Evolutionary conservation across 2,888 invertebrate genomes (phyloP).

Genomic region (Trypoxylon attenuatum): DNA sequence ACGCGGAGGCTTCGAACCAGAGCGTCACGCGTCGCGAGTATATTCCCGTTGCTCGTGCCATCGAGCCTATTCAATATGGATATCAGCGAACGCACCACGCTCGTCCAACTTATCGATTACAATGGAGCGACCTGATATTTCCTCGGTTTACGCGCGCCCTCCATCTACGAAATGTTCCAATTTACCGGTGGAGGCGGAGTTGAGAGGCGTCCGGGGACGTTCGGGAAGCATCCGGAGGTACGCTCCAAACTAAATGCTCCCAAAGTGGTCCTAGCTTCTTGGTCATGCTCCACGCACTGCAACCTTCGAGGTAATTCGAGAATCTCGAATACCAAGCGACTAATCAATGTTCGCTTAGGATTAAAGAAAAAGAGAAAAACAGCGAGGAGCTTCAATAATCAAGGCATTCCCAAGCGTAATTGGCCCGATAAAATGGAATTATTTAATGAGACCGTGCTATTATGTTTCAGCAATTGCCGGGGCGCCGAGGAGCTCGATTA

Average conservation of each 20-base stretch:
- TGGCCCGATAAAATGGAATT: constrained; percentile 35
- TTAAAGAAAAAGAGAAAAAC: background rate
- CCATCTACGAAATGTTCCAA: background rate
- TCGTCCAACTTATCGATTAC: constrained; percentile 35
- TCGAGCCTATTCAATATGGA: constrained; percentile 60
- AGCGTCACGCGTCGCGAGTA: constrained; percentile 44
- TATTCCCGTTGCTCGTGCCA: constrained; percentile 58
- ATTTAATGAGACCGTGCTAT: constrained; percentile 29
- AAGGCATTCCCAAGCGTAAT: constrained; percentile 41
- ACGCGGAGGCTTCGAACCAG: constrained; percentile 45
- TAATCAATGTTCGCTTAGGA: too few relatives aligned
- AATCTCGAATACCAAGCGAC: too few relatives aligned
- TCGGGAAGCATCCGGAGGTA: too few relatives aligned
- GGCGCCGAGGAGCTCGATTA: constrained; percentile 22
- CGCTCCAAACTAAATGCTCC: too few relatives aligned
- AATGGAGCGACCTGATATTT: background rate
- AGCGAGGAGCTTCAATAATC: too few relatives aligned
- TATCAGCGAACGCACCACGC: constrained; percentile 51
- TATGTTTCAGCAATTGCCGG: background rate
- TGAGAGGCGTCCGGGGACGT: too few relatives aligned
- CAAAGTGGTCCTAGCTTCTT: too few relatives aligned
- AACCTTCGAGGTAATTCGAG: too few relatives aligned
- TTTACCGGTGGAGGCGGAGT: background rate
- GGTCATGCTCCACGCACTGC: too few relatives aligned
- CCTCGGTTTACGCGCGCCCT: background rate